These are phyloP conservation scores for Halesus radiatus DNA, from an alignment of 1,140 invertebrate species.

Conservation along the genomic window DNA sequence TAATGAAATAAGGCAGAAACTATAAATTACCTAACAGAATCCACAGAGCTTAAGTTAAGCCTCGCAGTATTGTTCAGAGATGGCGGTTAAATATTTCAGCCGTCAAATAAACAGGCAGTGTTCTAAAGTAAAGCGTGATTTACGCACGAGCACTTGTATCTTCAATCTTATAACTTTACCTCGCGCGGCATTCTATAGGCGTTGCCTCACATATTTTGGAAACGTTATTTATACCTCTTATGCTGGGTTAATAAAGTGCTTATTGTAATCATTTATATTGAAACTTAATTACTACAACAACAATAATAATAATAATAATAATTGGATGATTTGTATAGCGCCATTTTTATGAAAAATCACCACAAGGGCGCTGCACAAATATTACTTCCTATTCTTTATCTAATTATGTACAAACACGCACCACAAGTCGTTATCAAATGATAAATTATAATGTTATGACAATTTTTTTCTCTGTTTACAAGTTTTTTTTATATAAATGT, in stretches of 20 bases:
- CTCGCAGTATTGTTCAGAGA: constrained; percentile 19
- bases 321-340: too few species aligned
- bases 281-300: too few species aligned
- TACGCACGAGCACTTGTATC: constrained; percentile 37
- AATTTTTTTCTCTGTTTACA: too few species aligned
- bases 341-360: too few species aligned
- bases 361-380: too few species aligned
- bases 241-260: neutral
- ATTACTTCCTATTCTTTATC: too few species aligned
- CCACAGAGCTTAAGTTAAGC: neutral
- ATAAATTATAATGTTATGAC: too few species aligned
- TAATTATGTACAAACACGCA: too few species aligned
- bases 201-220: neutral
- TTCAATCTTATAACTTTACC: constrained; percentile 38
- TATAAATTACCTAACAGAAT: constrained; percentile 25
- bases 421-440: too few species aligned
- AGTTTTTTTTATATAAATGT: too few species aligned
- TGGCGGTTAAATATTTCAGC: constrained; percentile 39
- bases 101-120: constrained; percentile 34
- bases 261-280: neutral
- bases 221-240: neutral
- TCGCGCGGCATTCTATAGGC: neutral
- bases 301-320: too few species aligned
- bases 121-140: constrained; percentile 45
- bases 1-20: constrained; percentile 21